These are phyloP conservation scores for Ephestia elutella DNA, from an alignment of 1,140 invertebrate species.

Conservation along the genomic window DNA sequence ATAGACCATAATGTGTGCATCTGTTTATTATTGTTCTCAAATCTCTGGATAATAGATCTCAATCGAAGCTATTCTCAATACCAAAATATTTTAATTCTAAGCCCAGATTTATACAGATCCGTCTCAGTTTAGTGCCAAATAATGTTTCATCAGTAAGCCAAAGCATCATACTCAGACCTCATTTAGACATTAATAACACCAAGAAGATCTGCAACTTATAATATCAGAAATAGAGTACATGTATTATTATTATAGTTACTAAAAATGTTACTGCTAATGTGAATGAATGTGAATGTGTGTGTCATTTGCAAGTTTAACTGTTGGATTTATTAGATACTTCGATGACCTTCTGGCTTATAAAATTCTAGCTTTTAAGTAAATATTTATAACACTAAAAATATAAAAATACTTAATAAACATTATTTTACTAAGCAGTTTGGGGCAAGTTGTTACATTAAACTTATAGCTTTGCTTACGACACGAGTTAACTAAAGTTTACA, in stretches of 20 bases:
- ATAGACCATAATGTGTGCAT: neutral
- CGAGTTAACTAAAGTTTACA: too few relatives aligned
- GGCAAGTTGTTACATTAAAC: too few relatives aligned
- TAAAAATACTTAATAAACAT: too few relatives aligned
- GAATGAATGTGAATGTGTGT: too few relatives aligned
- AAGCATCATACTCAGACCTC: neutral
- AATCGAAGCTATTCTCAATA: neutral
- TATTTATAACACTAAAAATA: too few relatives aligned
- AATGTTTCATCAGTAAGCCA: slow-evolving; percentile 1
- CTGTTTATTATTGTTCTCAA: neutral
- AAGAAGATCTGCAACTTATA: neutral
- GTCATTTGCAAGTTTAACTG: too few relatives aligned
- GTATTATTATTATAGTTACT: slow-evolving; percentile 3
- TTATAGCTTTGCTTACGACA: too few relatives aligned
- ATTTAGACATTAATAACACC: slow-evolving; percentile 3
- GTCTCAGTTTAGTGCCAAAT: slow-evolving; percentile 1
- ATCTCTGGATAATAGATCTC: neutral
- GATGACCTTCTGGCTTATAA: too few relatives aligned
- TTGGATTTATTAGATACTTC: too few relatives aligned
- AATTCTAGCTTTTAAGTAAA: too few relatives aligned
- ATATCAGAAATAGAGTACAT: neutral
- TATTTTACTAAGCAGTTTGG: too few relatives aligned
- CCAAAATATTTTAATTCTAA: slow-evolving; percentile 3
- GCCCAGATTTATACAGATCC: slow-evolving; percentile 1
- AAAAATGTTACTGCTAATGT: too few relatives aligned